Conservation (phyloP, 1,140 invertebrate species). For the Zophobas morio region DNA sequence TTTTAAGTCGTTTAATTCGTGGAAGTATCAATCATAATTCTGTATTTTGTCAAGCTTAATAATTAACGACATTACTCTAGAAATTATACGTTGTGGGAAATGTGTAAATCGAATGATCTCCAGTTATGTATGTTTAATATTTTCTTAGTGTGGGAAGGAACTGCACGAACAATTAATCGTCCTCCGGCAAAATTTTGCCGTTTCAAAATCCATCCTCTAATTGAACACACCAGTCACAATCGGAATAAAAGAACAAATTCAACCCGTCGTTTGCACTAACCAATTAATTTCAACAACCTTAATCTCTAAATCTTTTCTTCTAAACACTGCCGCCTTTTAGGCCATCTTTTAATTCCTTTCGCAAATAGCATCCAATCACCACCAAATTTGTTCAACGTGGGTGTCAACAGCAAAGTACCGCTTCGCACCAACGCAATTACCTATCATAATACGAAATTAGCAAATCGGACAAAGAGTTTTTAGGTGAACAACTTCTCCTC, state of each 20-base stretch:
- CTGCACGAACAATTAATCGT: too few species aligned
- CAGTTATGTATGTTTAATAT: too few species aligned
- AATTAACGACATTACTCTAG: too few species aligned
- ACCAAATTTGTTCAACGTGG: not conserved
- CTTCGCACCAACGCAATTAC: conserved; percentile 24
- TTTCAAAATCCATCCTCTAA: too few species aligned
- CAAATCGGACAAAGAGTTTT: conserved; percentile 27
- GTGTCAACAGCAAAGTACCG: conserved; percentile 14
- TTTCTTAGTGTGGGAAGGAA: too few species aligned
- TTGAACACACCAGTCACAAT: too few species aligned
- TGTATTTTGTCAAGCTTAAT: too few species aligned
- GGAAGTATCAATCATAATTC: too few species aligned
- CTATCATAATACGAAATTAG: conserved; percentile 17
- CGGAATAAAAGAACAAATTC: not conserved
- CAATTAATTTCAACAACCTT: not conserved
- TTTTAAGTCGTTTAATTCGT: too few species aligned
- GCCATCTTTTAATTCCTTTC: not conserved
- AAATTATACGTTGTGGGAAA: too few species aligned
- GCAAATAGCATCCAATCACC: not conserved
- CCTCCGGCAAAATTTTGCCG: too few species aligned
- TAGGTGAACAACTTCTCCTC: conserved; percentile 17
- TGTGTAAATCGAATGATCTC: too few species aligned
- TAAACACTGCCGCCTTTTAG: not conserved
- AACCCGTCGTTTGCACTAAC: not conserved
- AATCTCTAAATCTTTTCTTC: not conserved